A percentile compares a stretch with the other conserved stretches of the same genome.
phyloP scores from a whole-genome alignment of 2,888 invertebrate genomes.

The Dicroscelio sp. region DNA sequence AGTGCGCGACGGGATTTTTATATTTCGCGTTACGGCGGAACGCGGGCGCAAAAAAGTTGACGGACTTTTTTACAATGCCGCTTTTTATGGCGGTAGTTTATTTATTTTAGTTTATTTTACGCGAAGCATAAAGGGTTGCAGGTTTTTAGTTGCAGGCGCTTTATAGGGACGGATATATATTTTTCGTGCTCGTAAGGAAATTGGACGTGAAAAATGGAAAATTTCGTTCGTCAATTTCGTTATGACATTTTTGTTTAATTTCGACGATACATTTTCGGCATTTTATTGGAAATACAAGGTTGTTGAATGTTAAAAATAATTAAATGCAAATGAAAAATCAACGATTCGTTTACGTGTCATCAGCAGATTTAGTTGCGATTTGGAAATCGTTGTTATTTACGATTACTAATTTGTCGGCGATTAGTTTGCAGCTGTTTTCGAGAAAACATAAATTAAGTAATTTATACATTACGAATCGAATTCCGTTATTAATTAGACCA shows the following conservation, averaged over 20 bases:
- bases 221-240: constrained; percentile 27
- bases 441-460: no score
- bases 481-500: no score
- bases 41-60: constrained; percentile 55
- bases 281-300: no score
- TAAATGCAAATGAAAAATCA: no score
- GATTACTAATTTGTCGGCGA: no score
- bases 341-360: no score
- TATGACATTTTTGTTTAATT: constrained; percentile 27
- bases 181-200: constrained; percentile 53
- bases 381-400: no score
- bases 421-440: no score
- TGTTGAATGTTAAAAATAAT: no score
- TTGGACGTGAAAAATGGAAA: constrained; percentile 57
- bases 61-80: constrained; percentile 62
- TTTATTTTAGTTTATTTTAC: constrained; percentile 73
- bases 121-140: constrained; percentile 56
- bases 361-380: no score
- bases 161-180: constrained; percentile 40
- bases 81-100: constrained; percentile 68
- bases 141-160: constrained; percentile 60
- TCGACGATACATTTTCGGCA: no score
- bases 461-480: no score
- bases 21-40: constrained; percentile 53
- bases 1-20: constrained; percentile 58